phyloP scores from a whole-genome alignment of 2,888 invertebrate genomes.

The Bellardia bayeri region DNA sequence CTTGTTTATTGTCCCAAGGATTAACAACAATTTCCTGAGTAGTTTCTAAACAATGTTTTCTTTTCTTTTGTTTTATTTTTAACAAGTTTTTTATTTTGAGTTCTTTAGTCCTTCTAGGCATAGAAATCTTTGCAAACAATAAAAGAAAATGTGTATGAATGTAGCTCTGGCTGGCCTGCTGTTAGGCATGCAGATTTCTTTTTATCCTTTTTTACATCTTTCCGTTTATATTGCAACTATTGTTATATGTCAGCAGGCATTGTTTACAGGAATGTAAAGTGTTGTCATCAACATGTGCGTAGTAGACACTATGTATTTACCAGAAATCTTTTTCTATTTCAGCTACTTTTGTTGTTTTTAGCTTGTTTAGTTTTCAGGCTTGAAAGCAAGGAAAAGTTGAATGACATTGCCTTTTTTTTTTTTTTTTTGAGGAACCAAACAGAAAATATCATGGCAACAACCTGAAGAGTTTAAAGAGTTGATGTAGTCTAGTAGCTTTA shows the following conservation, averaged over 20 bases:
- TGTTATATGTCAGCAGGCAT: slow-evolving; percentile 48
- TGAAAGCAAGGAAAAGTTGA: slow-evolving; percentile 52
- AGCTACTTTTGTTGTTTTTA: not conserved
- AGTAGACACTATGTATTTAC: slow-evolving; percentile 58
- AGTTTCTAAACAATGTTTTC: slow-evolving; percentile 59
- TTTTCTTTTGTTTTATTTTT: not conserved
- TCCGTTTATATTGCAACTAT: slow-evolving; percentile 59
- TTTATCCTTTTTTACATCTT: slow-evolving; percentile 37
- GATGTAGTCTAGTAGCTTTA: not conserved
- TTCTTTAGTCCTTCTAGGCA: slow-evolving; percentile 8
- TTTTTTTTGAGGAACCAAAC: not conserved
- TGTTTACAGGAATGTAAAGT: slow-evolving; percentile 67
- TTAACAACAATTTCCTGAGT: slow-evolving; percentile 71
- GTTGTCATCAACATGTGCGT: slow-evolving; percentile 71
- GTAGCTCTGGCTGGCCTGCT: slow-evolving; percentile 48
- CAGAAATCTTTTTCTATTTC: slow-evolving; percentile 19
- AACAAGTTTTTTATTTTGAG: not conserved
- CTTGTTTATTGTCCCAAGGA: slow-evolving; percentile 62
- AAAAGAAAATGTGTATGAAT: slow-evolving; percentile 25
- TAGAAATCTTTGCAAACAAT: slow-evolving; percentile 42
- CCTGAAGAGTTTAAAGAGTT: slow-evolving; percentile 19
- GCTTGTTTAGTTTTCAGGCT: slow-evolving; percentile 16
- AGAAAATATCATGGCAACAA: not conserved
- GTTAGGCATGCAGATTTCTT: slow-evolving; percentile 56
- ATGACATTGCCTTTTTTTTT: slow-evolving; percentile 44